These are phyloP conservation scores for Drosophila yakuba DNA, from an alignment of 1,140 invertebrate species.

Conservation along the genomic window DNA sequence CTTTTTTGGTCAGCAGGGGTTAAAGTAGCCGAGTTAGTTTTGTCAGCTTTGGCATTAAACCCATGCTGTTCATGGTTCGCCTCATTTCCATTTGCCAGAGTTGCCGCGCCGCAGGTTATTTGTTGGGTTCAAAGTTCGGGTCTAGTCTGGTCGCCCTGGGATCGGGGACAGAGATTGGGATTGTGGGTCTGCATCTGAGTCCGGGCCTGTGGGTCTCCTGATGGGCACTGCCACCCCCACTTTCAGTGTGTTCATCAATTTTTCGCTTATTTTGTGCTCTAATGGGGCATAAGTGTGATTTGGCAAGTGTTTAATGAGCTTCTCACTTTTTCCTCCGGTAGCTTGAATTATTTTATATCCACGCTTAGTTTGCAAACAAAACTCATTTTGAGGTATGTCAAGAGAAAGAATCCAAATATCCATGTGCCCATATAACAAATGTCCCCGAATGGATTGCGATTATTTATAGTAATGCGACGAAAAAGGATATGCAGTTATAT, in stretches of 20 bases:
- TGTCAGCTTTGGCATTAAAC: slow-evolving; percentile 72
- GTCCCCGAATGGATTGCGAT: neutral
- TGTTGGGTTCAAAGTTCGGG: slow-evolving; percentile 66
- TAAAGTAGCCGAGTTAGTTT: slow-evolving; percentile 73
- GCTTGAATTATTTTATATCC: slow-evolving; percentile 6
- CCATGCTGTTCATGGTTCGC: slow-evolving; percentile 2
- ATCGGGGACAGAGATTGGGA: slow-evolving; percentile 25
- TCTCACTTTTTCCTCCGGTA: slow-evolving; percentile 51
- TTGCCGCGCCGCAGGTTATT: slow-evolving; percentile 71
- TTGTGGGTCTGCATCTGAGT: slow-evolving; percentile 24
- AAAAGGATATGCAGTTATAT: too few relatives aligned
- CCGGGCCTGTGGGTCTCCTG: slow-evolving; percentile 1
- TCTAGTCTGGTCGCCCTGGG: slow-evolving; percentile 42
- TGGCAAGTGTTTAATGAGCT: slow-evolving; percentile 80
- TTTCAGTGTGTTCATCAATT: slow-evolving; percentile 43
- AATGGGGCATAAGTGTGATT: slow-evolving; percentile 81
- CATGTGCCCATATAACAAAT: neutral
- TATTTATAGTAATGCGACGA: neutral
- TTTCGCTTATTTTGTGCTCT: slow-evolving; percentile 79
- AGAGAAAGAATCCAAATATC: neutral
- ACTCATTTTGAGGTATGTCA: slow-evolving; percentile 5
- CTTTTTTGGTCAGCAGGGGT: slow-evolving; percentile 82
- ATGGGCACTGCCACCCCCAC: neutral
- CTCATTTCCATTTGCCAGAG: slow-evolving; percentile 53
- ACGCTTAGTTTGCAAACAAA: neutral